Evolutionary conservation across 2,888 invertebrate genomes (phyloP), one percentile per base, ranked within the genome.

Genomic region (Melitaea athalia): DNA sequence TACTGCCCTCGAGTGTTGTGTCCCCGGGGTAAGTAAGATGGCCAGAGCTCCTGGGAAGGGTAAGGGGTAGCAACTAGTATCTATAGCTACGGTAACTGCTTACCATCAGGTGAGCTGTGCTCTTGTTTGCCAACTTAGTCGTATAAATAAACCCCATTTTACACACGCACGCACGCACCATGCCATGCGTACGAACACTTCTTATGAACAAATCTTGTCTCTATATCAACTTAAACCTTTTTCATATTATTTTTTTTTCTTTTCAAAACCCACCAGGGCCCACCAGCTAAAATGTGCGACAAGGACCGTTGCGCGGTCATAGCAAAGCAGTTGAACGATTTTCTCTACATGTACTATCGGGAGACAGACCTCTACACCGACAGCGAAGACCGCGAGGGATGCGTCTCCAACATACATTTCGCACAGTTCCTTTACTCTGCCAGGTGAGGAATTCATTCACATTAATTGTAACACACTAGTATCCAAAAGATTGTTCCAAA

Each of bases 281-380:
- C 96, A 15, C 94, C 95, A 76, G 93, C 94, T 68, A 95, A 96
- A 87, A 93, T 97, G 82, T 94, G 95, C 77, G 95, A 95, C 81
- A 97, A 97, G 87, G 97, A 97, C 85, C 93, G 96, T 33, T 96
- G 97, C 70, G 97, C 97, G 1, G 95, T 97, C 77, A 95, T 97
- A 63, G 96, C 97, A 1, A 97, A 97, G 85, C 95, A 97, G 77
- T 91, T 97, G 63, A 96, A 96, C 81, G 97, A 97, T 85, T 97
- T 97, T 87, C 93, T 97, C 63, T 96, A 96, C 88, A 93, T 96
- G 79, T 97, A 97, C 88, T 96, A 96, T 82, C 93, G 95, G 65
- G 97, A 97, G 87, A 97, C 97, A 0, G 97, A 97, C 77, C 88
- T 96, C 38, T 96, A 95, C 81, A 93, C 95, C 4, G 96, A 96